phyloP scores from a whole-genome alignment of 2,888 invertebrate genomes.

The Napeogenes inachia region DNA sequence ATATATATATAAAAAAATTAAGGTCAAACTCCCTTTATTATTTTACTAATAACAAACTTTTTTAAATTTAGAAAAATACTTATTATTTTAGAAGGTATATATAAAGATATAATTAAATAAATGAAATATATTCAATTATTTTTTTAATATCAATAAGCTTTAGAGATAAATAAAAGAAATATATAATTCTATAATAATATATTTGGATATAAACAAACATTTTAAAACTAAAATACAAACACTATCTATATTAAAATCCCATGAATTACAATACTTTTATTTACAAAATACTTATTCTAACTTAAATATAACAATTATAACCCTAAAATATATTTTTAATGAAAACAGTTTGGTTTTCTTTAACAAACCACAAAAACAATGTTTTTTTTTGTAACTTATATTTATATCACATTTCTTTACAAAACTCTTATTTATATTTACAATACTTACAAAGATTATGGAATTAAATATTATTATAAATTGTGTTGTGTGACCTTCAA shows the following conservation, averaged over 20 bases:
- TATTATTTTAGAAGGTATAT: too few species aligned
- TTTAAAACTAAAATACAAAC: constrained; percentile 18
- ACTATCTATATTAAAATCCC: constrained; percentile 25
- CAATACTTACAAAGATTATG: constrained; percentile 26
- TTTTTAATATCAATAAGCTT: too few species aligned
- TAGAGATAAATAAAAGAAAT: constrained; percentile 15
- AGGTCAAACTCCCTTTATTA: too few species aligned
- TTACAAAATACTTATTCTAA: constrained; percentile 21
- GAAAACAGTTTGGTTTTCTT: constrained; percentile 14
- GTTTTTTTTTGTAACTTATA: constrained; percentile 36
- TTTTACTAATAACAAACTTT: too few species aligned
- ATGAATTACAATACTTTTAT: constrained; percentile 23
- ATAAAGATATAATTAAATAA: too few species aligned
- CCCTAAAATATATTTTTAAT: constrained; percentile 21
- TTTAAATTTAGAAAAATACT: too few species aligned
- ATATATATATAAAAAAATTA: too few species aligned
- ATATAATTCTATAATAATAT: constrained; percentile 25
- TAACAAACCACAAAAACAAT: constrained; percentile 17
- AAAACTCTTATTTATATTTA: constrained; percentile 41
- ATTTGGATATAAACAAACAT: constrained; percentile 25
- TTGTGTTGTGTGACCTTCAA: constrained; percentile 14
- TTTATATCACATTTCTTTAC: constrained; percentile 59
- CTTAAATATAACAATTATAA: constrained; percentile 16
- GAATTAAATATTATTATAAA: constrained; percentile 15
- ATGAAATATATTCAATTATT: too few species aligned